Evolutionary conservation across 2,797 vertebrate genomes (phyloP), one percentile per base, ranked within the genome.

Genomic region (Molossus molossus): DNA sequence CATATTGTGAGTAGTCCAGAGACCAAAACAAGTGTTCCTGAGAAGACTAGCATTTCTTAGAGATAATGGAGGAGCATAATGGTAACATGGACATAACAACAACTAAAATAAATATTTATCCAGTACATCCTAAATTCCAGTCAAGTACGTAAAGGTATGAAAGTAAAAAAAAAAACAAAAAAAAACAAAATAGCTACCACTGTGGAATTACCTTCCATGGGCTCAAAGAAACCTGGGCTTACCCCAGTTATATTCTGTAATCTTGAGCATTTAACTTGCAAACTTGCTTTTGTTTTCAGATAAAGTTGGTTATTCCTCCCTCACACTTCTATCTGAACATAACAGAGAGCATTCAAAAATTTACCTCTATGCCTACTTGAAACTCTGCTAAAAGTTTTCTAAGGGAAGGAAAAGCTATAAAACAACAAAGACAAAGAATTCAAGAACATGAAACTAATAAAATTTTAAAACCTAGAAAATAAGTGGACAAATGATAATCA

Each of bases 391-490:
- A 87, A 87, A 81, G 64, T 72, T 72, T 33, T 72, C 13, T 87
- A 64, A 87, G 45, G 25, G 27, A 70, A n/a, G 64, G 1, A 62
- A 80, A 64, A 33, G 10, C 7, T 64, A 55, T 65, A 87, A 87
- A 81, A 20, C 84, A 53, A 55, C 20, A 73, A 73, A 80, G 9
- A 81, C n/a, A 80, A 93, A 87, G 40, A 79, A 80, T 64, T 7
- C 14, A 9, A 55, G 55, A 72, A 64, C 69, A 87, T 80, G 55
- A 81, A 81, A 72, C 3, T 64, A 81, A 81, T 8, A 73, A 55
- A 67, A 64, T 45, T 40, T 81, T 64, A 18, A 93, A 93, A 73
- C 67, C 57, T 50, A 53, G n/a, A 86, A 93, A 87, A 62, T 29
- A 70, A n/a, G 70, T 72, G 17, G 8, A 20, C 21, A 86, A 64